phyloP scores from a whole-genome alignment of 2,888 invertebrate species.

The Copidosoma aretas region DNA sequence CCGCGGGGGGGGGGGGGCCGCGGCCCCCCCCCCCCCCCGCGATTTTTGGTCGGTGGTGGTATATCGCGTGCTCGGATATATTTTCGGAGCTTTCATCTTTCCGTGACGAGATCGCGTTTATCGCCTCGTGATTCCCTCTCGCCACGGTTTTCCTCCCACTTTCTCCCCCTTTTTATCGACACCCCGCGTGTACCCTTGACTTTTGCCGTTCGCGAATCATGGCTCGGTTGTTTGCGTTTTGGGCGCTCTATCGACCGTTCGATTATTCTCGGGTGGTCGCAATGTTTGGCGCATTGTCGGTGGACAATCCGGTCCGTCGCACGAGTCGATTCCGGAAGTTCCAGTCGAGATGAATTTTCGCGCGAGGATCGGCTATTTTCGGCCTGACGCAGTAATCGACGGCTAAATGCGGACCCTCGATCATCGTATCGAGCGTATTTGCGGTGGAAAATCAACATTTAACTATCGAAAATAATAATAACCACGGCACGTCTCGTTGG shows the following conservation, averaged over 20 bases:
- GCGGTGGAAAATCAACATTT: constrained; percentile 19
- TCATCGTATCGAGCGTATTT: constrained; percentile 5
- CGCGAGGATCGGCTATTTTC: constrained; percentile 15
- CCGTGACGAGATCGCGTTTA: constrained; percentile 23
- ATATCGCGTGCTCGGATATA: constrained; percentile 18
- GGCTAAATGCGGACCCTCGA: background rate
- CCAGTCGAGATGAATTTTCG: background rate
- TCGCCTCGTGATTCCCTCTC: background rate
- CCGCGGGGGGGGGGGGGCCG: no score
- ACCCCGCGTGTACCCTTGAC: background rate
- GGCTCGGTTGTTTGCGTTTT: no score
- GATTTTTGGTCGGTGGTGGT: no score
- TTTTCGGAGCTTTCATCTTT: constrained; percentile 36
- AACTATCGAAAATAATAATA: constrained; percentile 20
- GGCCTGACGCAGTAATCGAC: background rate
- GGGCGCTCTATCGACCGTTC: no score
- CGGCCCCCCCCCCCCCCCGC: background rate
- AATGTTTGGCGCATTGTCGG: no score
- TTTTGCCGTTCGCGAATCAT: background rate
- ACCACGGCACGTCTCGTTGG: constrained; percentile 1
- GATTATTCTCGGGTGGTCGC: no score
- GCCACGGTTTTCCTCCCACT: background rate
- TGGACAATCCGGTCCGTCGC: background rate
- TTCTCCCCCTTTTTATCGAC: background rate
- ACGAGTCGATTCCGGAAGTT: background rate